phyloP scores from a whole-genome alignment of 2,113 vertebrate genomes.

The Raja brachyura region DNA sequence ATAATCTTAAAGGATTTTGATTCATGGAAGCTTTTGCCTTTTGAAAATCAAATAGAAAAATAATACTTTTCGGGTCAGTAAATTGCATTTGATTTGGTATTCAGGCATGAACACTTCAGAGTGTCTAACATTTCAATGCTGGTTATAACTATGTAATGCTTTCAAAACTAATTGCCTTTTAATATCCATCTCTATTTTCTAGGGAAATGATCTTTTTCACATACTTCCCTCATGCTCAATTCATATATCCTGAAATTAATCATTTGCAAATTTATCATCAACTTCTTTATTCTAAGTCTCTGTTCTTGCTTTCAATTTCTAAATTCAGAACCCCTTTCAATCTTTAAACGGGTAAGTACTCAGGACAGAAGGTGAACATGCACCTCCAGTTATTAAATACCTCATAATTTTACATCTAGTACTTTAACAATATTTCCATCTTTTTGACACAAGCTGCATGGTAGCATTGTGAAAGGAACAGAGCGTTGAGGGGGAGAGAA shows the following conservation, averaged over 20 bases:
- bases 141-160: background rate
- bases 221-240: background rate
- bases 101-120: background rate
- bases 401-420: background rate
- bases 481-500: background rate
- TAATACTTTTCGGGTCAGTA: background rate
- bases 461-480: background rate
- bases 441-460: background rate
- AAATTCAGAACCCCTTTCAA: background rate
- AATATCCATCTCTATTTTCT: background rate
- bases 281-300: background rate
- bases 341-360: background rate
- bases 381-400: background rate
- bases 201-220: background rate
- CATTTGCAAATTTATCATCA: background rate
- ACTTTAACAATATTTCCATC: background rate
- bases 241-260: background rate
- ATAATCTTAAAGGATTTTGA: background rate
- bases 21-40: background rate
- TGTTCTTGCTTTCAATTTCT: background rate
- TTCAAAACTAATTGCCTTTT: background rate
- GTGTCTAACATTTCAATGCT: background rate
- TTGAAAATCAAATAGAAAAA: constrained; percentile 7
- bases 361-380: background rate
- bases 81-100: background rate